A percentile compares a stretch with the other conserved stretches of the same genome.
Conservation (phyloP, 2,888 invertebrate genomes). For the Chaitophorus viminalis region DNA sequence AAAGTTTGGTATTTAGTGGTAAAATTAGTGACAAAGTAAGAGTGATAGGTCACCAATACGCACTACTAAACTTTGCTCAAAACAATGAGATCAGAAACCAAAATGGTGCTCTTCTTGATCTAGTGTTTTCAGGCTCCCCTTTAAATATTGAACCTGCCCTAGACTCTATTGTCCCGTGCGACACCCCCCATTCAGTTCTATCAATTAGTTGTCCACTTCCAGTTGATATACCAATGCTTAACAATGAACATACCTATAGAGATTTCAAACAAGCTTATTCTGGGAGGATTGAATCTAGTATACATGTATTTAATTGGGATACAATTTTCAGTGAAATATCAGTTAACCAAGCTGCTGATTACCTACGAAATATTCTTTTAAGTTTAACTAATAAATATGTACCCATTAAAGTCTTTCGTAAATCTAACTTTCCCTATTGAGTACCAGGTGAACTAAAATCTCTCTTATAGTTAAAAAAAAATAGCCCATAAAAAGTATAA, state of each 20-base stretch:
- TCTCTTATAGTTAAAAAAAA: conserved; percentile 15
- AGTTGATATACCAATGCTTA: conserved; percentile 22
- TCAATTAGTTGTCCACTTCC: conserved; percentile 17
- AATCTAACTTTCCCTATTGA: conserved; percentile 7
- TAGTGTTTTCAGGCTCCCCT: conserved; percentile 6
- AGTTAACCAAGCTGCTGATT: neutral
- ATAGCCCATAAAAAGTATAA: conserved; percentile 6
- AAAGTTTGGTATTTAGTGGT: conserved; percentile 13
- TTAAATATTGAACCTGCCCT: neutral
- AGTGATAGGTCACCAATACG: conserved; percentile 29
- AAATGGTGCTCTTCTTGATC: conserved; percentile 24
- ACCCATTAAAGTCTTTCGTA: neutral
- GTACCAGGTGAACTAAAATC: conserved; percentile 17
- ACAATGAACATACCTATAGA: neutral
- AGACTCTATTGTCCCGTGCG: conserved; percentile 9
- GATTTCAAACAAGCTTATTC: conserved; percentile 11
- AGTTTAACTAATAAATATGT: conserved; percentile 27
- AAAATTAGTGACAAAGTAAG: conserved; percentile 29
- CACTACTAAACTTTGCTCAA: conserved; percentile 7
- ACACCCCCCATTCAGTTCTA: conserved; percentile 2
- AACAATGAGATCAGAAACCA: conserved; percentile 19
- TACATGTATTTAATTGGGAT: neutral
- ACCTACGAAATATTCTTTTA: conserved; percentile 24
- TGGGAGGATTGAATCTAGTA: neutral
- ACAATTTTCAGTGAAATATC: neutral